Conservation (phyloP, 2,797 vertebrate genomes). For the Mus spretus region DNA sequence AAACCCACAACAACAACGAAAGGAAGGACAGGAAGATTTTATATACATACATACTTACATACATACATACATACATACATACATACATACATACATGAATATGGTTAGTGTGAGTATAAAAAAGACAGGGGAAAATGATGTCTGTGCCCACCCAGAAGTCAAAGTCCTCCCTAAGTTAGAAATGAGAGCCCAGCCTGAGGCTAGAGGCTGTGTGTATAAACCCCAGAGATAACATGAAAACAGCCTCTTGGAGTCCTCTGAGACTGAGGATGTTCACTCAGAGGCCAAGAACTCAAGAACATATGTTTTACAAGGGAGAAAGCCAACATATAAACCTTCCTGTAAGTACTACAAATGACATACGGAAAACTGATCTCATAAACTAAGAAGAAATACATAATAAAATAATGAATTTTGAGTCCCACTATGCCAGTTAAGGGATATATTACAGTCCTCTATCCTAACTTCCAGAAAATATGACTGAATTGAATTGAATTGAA, state of each 20-base stretch:
- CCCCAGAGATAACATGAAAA: constrained; percentile 80
- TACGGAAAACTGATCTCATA: constrained; percentile 77
- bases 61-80: background rate
- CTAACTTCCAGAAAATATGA: constrained; percentile 64
- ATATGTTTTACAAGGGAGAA: constrained; percentile 77
- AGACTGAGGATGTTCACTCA: constrained; percentile 80
- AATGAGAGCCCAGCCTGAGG: constrained; percentile 81
- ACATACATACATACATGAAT: background rate
- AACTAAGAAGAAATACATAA: constrained; percentile 72
- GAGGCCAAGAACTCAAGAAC: constrained; percentile 82
- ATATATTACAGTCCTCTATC: constrained; percentile 33
- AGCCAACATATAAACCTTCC: constrained; percentile 83
- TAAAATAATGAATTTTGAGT: constrained; percentile 77
- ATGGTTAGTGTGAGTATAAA: background rate
- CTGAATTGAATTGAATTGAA: background rate
- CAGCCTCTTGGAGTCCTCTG: constrained; percentile 67
- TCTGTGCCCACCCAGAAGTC: constrained; percentile 81
- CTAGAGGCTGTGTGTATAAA: constrained; percentile 75
- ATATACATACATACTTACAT: no score
- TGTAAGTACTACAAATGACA: constrained; percentile 68
- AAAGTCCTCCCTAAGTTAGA: constrained; percentile 78
- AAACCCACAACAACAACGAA: constrained; percentile 65
- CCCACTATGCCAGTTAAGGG: constrained; percentile 65
- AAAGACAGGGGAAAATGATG: constrained; percentile 73
- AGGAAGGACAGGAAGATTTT: background rate